Conservation (phyloP, 2,113 vertebrate species). For the Mus pahari region DNA sequence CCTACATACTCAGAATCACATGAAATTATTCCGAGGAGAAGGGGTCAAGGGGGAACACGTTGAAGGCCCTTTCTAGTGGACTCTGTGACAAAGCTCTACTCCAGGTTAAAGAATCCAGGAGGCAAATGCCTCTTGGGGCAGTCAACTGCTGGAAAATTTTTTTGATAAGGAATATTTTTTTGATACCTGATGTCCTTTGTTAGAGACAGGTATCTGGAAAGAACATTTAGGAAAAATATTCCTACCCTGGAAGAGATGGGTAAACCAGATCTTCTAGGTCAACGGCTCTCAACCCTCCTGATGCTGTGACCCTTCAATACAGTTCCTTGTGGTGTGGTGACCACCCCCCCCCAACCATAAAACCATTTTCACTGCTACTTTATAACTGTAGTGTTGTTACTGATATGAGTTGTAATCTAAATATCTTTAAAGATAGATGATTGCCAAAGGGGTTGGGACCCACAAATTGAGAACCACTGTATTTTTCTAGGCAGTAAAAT, state of each 20-base stretch:
- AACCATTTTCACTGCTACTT: neutral
- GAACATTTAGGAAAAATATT: conserved; percentile 24
- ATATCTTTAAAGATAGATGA: neutral
- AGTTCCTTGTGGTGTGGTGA: neutral
- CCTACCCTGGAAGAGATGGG: conserved; percentile 20
- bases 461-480: neutral
- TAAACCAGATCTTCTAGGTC: conserved; percentile 6
- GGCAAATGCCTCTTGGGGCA: neutral
- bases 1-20: neutral
- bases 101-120: neutral
- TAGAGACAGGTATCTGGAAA: conserved; percentile 55
- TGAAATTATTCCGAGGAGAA: neutral
- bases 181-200: neutral
- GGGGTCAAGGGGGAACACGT: neutral
- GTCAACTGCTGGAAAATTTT: neutral
- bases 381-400: neutral
- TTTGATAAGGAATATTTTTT: neutral
- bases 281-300: neutral
- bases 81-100: neutral
- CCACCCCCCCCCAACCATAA: neutral
- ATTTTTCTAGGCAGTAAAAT: conserved; percentile 57
- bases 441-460: neutral
- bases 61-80: neutral
- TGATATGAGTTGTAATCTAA: neutral
- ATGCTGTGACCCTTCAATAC: neutral